phyloP scores from a whole-genome alignment of 2,888 invertebrate genomes.

The Lithophane ornitopus region DNA sequence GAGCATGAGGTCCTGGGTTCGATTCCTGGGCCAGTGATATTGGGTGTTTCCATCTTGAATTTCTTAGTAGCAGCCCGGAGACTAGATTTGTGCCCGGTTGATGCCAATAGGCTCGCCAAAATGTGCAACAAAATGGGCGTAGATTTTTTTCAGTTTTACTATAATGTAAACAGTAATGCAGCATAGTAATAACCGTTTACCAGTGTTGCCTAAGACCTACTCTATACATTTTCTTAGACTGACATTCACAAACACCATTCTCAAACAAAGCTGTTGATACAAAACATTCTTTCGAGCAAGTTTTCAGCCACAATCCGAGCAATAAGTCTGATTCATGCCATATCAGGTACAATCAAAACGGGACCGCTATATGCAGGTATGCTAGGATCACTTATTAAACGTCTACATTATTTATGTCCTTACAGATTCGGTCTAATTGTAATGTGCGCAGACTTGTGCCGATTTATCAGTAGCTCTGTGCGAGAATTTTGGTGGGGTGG shows the following conservation, averaged over 20 bases:
- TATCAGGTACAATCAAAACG: slow-evolving; percentile 65
- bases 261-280: slow-evolving; percentile 42
- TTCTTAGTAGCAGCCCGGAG: no score
- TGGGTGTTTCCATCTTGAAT: no score
- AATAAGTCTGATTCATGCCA: slow-evolving; percentile 61
- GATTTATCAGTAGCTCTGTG: slow-evolving; percentile 78
- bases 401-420: slow-evolving; percentile 80
- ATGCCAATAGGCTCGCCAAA: no score
- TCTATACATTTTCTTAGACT: background rate
- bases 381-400: slow-evolving; percentile 78
- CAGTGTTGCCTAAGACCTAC: slow-evolving; percentile 2
- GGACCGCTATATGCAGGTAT: slow-evolving; percentile 66
- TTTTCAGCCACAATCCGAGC: slow-evolving; percentile 51
- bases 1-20: no score
- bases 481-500: slow-evolving; percentile 59
- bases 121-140: background rate
- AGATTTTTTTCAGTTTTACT: background rate
- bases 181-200: background rate
- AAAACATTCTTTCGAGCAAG: slow-evolving; percentile 55
- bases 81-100: no score
- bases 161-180: background rate
- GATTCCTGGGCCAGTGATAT: no score
- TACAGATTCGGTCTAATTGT: slow-evolving; percentile 85
- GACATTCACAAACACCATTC: slow-evolving; percentile 5
- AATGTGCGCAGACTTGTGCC: slow-evolving; percentile 80